Conservation (phyloP, 2,113 vertebrate genomes). For the Carassius gibelio region DNA sequence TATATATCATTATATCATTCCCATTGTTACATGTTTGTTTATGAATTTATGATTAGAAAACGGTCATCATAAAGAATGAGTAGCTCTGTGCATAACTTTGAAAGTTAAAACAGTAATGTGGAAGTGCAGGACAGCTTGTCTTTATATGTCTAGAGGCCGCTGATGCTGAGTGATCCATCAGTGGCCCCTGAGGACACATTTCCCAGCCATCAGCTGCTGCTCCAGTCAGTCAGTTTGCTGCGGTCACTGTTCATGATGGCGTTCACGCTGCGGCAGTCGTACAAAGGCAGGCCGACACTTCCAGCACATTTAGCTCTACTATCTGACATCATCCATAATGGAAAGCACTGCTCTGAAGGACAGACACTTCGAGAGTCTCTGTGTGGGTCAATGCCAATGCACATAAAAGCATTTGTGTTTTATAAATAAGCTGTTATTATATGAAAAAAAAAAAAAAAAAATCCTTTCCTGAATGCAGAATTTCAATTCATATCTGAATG, state of each 20-base stretch:
- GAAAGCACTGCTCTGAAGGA: not conserved
- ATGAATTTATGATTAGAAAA: not conserved
- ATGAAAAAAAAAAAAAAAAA: not conserved
- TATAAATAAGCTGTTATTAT: not conserved
- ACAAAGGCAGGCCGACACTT: slow-evolving; percentile 20
- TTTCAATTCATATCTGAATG: too few species aligned
- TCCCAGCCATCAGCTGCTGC: not conserved
- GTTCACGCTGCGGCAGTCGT: not conserved
- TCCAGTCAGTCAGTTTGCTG: slow-evolving; percentile 11
- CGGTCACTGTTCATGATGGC: not conserved
- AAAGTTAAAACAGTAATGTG: not conserved
- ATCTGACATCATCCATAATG: not conserved
- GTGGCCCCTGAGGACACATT: slow-evolving; percentile 16
- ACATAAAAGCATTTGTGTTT: not conserved
- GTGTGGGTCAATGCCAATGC: not conserved
- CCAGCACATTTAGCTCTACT: slow-evolving; percentile 6
- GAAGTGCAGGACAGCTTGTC: not conserved
- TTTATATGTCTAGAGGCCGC: not conserved
- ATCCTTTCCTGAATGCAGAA: not conserved
- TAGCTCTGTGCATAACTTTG: not conserved
- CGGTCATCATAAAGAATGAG: not conserved
- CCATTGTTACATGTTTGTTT: not conserved
- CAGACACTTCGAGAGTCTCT: not conserved
- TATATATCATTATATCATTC: not conserved
- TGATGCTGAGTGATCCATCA: not conserved